Percentiles rank a stretch among this genome's conserved stretches.
These are phyloP conservation scores for Harlomillsia oculata DNA, from an alignment of 1,140 invertebrate genomes.

Conservation along the genomic window DNA sequence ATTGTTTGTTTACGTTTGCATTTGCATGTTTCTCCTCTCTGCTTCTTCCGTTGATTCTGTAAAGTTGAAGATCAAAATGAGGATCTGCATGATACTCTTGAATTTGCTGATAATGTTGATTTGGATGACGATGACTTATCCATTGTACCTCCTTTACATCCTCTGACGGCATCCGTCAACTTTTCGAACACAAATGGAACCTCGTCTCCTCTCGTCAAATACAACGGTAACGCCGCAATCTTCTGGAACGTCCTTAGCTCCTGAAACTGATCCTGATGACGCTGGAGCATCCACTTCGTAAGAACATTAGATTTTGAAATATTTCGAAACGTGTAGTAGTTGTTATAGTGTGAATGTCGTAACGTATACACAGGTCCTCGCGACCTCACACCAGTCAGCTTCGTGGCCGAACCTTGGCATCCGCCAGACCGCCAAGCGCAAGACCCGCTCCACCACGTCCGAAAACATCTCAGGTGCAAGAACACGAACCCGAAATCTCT, in stretches of 20 bases:
- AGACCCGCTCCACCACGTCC: constrained; percentile 37
- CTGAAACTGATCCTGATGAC: not conserved
- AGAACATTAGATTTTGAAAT: not conserved
- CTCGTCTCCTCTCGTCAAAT: no score
- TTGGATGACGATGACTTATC: no score
- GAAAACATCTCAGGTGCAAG: constrained; percentile 25
- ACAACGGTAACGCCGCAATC: no score
- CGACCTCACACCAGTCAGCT: constrained; percentile 28
- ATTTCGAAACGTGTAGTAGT: not conserved
- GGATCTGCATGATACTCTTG: no score
- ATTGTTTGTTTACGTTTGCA: no score
- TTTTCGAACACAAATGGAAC: no score
- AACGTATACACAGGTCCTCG: constrained; percentile 3
- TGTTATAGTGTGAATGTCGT: not conserved
- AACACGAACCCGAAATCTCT: constrained; percentile 11
- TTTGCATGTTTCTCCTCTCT: no score
- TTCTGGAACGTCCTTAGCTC: constrained; percentile 1
- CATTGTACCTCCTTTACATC: no score
- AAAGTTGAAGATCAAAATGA: no score
- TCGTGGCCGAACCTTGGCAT: constrained; percentile 62
- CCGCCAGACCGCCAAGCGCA: constrained; percentile 46
- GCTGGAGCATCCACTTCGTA: not conserved
- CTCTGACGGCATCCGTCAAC: no score
- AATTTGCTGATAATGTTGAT: no score
- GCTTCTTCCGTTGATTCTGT: no score